phyloP scores from a whole-genome alignment of 2,113 vertebrate species.

The Athene noctua region DNA sequence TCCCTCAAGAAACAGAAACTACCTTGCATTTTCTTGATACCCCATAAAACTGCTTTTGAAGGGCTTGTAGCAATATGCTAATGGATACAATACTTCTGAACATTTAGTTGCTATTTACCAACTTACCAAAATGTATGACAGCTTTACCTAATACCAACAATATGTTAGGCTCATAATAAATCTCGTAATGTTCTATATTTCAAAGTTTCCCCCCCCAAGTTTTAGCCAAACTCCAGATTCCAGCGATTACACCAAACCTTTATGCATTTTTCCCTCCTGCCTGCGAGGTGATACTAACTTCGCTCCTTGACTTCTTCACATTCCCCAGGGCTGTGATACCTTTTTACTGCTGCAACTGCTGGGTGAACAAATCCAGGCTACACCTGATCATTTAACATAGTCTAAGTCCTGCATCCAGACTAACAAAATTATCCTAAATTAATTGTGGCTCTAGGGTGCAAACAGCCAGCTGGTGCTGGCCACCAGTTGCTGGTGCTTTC shows the following conservation, averaged over 20 bases:
- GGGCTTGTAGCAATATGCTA: not conserved
- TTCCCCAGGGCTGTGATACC: not conserved
- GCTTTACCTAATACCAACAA: not conserved
- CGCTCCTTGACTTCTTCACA: not conserved
- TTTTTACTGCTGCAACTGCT: not conserved
- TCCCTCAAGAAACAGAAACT: not conserved
- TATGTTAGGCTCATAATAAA: not conserved
- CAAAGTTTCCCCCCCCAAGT: not conserved
- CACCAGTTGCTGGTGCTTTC: not conserved
- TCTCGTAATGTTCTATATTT: not conserved
- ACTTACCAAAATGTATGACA: not conserved
- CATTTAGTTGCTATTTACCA: not conserved
- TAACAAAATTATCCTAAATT: not conserved
- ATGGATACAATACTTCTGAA: not conserved
- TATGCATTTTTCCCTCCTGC: not conserved
- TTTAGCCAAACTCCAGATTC: not conserved
- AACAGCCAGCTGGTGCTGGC: not conserved
- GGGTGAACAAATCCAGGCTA: not conserved
- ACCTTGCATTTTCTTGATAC: not conserved
- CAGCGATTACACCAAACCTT: not conserved
- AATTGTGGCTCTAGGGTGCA: not conserved
- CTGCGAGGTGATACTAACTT: not conserved
- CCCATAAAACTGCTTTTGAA: not conserved
- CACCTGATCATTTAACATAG: not conserved
- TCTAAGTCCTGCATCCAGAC: not conserved